Conservation (phyloP, 2,113 vertebrate genomes). For the Phyllopteryx taeniolatus region DNA sequence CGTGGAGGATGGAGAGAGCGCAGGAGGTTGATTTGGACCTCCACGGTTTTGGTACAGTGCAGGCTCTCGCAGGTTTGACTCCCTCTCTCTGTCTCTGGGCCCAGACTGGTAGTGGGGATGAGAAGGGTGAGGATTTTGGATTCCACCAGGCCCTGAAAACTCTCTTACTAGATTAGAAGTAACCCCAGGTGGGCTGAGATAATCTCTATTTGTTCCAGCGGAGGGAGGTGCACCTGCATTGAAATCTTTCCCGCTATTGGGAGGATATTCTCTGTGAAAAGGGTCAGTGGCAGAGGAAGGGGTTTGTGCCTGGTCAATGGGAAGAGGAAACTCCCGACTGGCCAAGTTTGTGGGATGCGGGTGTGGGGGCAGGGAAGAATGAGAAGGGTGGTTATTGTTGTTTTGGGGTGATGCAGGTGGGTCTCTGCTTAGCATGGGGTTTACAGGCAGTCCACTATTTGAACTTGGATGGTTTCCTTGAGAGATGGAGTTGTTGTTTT, state of each 20-base stretch:
- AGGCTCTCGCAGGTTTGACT: slow-evolving; percentile 61
- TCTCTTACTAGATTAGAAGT: slow-evolving; percentile 70
- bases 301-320: slow-evolving; percentile 67
- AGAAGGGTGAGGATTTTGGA: slow-evolving; percentile 57
- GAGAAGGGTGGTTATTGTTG: slow-evolving; percentile 62
- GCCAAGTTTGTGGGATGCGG: slow-evolving; percentile 61
- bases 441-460: slow-evolving; percentile 55
- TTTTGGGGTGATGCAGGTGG: slow-evolving; percentile 71
- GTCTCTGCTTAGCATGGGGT: slow-evolving; percentile 66
- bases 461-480: slow-evolving; percentile 60
- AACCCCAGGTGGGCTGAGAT: slow-evolving; percentile 70
- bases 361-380: slow-evolving; percentile 56
- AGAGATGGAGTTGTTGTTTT: slow-evolving; percentile 58
- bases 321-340: slow-evolving; percentile 69
- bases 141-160: slow-evolving; percentile 65
- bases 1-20: slow-evolving; percentile 72
- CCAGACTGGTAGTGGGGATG: slow-evolving; percentile 67
- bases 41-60: slow-evolving; percentile 70
- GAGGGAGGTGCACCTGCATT: slow-evolving; percentile 55
- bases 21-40: slow-evolving; percentile 65
- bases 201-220: slow-evolving; percentile 67
- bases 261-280: slow-evolving; percentile 75
- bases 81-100: slow-evolving; percentile 71
- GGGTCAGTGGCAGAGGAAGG: slow-evolving; percentile 68
- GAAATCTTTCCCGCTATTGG: slow-evolving; percentile 67